Base-by-base conservation (phyloP, 2,888 invertebrate genomes). In the Siphonodentalium dalli region DNA sequence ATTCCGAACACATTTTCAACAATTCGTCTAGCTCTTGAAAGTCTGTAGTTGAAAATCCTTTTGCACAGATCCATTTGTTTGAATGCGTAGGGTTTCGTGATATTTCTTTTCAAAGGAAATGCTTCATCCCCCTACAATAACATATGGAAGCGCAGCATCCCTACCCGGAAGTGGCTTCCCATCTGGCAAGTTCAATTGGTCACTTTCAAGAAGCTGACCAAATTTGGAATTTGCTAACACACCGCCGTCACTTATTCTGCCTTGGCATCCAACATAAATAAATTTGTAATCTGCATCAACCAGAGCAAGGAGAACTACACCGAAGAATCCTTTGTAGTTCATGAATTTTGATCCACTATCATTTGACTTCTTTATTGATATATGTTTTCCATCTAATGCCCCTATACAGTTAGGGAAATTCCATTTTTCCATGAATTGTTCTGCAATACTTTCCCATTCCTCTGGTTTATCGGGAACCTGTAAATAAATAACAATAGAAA, bases 271-370 rank as follows among this genome's bases (percentile, higher is more conserved):
- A 27, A 61, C 31, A 11, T 47, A 58, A 18, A 40, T 40, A 28
- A 55, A 55, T n/a, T 45, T 50, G 29, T 51, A 55, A 27, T 51
- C 35, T 43, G 60, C 38, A 59, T 45, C 41, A 23, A 47, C 49
- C 13, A 43, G 15, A 20, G 47, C 48, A 31, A 53, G 21, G 11
- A 52, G 21, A 18, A 52, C 40, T 2, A 52, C 27, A 3, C 45
- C 45, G 34, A 37, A 35, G 13, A 23, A 23, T 11, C 39, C 23
- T 31, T 44, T 51, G 39, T 51, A 51, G 23, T 51, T 44, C 39
- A 27, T 39, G 27, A 33, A 51, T 13, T 27, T 43, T n/a, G 44
- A 44, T 21, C 44, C 44, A 29, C 44, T 38, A 23, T 33, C 20
- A 13, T 18, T 11, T 3, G 51, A 33, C 7, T 15, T 21, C 39